A percentile compares a stretch with the other conserved stretches of the same genome.
Evolutionary conservation across 2,113 vertebrate species (phyloP).

Genomic region (Notechis scutatus): DNA sequence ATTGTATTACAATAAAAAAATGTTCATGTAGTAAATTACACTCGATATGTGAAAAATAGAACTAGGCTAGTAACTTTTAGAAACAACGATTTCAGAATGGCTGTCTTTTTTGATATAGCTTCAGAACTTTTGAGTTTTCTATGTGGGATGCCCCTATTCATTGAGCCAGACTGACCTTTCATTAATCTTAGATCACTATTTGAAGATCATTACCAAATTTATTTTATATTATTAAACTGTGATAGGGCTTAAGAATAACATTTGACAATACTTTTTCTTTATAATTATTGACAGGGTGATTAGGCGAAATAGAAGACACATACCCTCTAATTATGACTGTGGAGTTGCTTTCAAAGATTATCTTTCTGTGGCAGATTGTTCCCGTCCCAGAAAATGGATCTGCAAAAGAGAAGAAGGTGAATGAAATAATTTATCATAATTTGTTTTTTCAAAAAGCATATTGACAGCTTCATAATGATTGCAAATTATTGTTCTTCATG

Average conservation of each 20-base stretch:
- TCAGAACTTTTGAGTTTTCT: not conserved
- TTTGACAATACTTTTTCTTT: not conserved
- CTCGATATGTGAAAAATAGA: not conserved
- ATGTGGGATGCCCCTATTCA: not conserved
- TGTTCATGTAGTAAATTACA: not conserved
- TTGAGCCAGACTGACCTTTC: not conserved
- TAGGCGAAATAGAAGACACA: constrained; percentile 17
- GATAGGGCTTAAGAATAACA: not conserved
- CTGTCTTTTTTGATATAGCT: not conserved
- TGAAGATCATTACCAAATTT: not conserved
- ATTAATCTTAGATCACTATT: not conserved
- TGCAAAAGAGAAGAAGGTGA: constrained; percentile 31
- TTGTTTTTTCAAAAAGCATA: not conserved
- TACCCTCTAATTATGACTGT: constrained; percentile 1
- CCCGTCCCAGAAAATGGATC: constrained; percentile 16
- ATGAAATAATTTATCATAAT: not conserved
- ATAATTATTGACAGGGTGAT: constrained; percentile 2
- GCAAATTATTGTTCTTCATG: not conserved
- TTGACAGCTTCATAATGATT: not conserved
- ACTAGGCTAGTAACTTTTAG: not conserved
- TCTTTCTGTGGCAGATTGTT: constrained; percentile 18
- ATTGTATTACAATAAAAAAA: not conserved
- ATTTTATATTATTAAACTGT: not conserved
- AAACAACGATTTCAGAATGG: not conserved
- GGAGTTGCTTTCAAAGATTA: constrained; percentile 29